A percentile compares a stretch with the other conserved stretches of the same genome.
phyloP scores from a whole-genome alignment of 2,797 vertebrate species.

The Glyptemys insculpta region DNA sequence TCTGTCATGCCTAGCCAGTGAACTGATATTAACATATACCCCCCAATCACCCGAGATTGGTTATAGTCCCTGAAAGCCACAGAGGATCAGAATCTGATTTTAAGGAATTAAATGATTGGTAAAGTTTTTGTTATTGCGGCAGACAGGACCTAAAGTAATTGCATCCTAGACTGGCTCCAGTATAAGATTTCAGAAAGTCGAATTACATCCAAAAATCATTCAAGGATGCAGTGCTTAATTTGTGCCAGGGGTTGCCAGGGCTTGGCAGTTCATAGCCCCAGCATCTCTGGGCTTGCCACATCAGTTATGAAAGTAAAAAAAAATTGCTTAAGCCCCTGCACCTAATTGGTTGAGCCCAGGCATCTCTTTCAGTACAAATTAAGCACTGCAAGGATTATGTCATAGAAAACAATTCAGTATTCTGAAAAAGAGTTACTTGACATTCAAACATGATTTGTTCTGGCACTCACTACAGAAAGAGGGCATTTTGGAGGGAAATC shows the following conservation, averaged over 20 bases:
- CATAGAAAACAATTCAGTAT: neutral
- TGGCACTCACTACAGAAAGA: neutral
- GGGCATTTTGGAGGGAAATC: neutral
- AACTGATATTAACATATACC: neutral
- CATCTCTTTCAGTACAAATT: too few species aligned
- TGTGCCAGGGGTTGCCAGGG: too few species aligned
- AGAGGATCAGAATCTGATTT: neutral
- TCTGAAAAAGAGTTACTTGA: neutral
- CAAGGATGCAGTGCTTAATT: neutral
- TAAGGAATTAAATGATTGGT: neutral
- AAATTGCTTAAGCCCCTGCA: too few species aligned
- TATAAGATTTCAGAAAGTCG: neutral
- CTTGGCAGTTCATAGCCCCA: too few species aligned
- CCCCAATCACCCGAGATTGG: neutral
- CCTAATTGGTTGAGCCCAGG: too few species aligned
- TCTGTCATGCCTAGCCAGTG: slow-evolving; percentile 19
- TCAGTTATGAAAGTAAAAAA: too few species aligned
- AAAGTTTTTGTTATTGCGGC: slow-evolving; percentile 1
- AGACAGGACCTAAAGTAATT: neutral
- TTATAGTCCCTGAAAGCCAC: neutral
- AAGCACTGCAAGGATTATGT: neutral
- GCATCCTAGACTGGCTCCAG: neutral
- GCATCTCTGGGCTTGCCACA: too few species aligned
- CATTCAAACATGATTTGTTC: neutral
- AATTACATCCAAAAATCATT: neutral